phyloP scores from a whole-genome alignment of 2,888 invertebrate species.

The Meliscaeva auricollis region DNA sequence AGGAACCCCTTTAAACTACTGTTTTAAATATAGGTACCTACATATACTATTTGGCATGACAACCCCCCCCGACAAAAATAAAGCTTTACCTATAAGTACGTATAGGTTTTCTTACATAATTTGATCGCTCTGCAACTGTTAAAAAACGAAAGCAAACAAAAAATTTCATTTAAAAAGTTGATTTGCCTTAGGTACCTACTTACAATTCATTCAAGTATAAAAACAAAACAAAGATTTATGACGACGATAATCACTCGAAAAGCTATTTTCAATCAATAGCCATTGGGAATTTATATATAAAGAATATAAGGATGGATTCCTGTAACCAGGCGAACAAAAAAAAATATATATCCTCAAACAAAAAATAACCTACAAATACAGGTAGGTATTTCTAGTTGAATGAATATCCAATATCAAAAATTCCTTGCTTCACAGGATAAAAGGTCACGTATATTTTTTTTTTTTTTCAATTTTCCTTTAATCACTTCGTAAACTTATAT shows the following conservation, averaged over 20 bases:
- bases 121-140: background rate
- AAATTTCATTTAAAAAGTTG: constrained; percentile 2
- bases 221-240: constrained; percentile 26
- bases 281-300: background rate
- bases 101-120: no score
- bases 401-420: constrained; percentile 36
- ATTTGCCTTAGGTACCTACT: background rate
- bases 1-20: no score
- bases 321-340: background rate
- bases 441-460: constrained; percentile 7
- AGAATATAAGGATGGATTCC: background rate
- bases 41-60: no score
- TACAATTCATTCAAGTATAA: background rate
- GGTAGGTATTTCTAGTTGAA: constrained; percentile 31
- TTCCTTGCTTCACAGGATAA: constrained; percentile 30
- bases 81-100: no score
- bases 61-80: no score
- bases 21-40: no score
- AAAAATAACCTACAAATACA: constrained; percentile 16
- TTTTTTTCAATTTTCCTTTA: constrained; percentile 37
- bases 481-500: constrained; percentile 11
- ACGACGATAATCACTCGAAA: background rate
- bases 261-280: constrained; percentile 26
- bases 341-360: constrained; percentile 1
- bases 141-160: background rate